Conservation (phyloP, 2,797 vertebrate genomes). For the Discoglossus pictus region DNA sequence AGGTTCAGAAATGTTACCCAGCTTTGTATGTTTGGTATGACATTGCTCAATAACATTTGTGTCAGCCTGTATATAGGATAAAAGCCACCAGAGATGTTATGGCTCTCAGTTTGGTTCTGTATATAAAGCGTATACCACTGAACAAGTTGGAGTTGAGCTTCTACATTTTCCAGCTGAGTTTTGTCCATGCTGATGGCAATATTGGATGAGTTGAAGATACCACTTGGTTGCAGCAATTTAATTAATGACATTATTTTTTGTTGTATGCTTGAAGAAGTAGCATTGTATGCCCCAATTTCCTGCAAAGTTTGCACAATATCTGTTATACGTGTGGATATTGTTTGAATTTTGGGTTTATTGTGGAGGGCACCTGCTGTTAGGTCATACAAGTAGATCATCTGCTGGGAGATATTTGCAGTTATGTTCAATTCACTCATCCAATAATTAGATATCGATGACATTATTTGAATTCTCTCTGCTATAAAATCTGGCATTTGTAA, state of each 20-base stretch:
- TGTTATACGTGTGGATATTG: neutral
- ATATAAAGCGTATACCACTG: conserved; percentile 28
- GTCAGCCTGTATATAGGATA: conserved; percentile 26
- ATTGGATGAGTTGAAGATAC: neutral
- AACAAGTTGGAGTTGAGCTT: conserved; percentile 20
- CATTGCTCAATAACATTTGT: conserved; percentile 14
- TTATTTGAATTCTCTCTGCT: neutral
- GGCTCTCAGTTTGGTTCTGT: conserved; percentile 11
- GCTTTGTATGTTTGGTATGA: neutral
- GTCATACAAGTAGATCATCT: conserved; percentile 15
- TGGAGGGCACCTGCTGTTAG: conserved; percentile 7
- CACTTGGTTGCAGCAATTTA: neutral
- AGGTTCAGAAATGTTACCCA: neutral
- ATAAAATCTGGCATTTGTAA: conserved; percentile 4
- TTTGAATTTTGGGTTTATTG: conserved; percentile 1
- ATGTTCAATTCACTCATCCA: conserved; percentile 19
- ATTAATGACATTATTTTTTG: neutral
- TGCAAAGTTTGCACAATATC: conserved; percentile 13
- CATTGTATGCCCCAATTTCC: conserved; percentile 4
- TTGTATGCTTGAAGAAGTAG: neutral
- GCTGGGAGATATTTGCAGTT: conserved; percentile 19
- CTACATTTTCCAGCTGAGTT: conserved; percentile 7
- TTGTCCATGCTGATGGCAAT: neutral
- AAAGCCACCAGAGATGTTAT: neutral
- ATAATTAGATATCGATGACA: conserved; percentile 17